A percentile compares a stretch with the other conserved stretches of the same genome.
phyloP scores from a whole-genome alignment of 1,140 invertebrate species.

The Drosophila cardini region DNA sequence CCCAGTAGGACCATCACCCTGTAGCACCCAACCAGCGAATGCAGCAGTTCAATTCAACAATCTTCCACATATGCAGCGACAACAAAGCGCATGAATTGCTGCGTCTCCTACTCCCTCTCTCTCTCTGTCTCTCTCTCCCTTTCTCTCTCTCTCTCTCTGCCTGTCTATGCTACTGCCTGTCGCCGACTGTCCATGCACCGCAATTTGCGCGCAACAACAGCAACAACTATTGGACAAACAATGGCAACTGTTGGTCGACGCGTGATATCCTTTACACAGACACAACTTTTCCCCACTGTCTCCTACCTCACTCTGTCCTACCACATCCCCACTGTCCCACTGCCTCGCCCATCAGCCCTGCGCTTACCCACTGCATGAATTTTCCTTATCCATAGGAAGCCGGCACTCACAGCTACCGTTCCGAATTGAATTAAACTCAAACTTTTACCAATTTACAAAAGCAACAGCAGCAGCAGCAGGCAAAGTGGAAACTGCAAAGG shows the following conservation, averaged over 20 bases:
- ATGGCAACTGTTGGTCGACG: constrained; percentile 48
- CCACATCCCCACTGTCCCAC: not conserved
- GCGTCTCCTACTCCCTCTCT: constrained; percentile 7
- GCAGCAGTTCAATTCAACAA: constrained; percentile 37
- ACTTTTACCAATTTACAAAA: constrained; percentile 84
- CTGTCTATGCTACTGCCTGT: constrained; percentile 13
- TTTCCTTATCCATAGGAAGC: constrained; percentile 76
- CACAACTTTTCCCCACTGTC: constrained; percentile 16
- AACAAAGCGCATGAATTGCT: constrained; percentile 72
- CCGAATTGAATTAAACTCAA: constrained; percentile 84
- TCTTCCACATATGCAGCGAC: constrained; percentile 54
- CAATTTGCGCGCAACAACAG: constrained; percentile 69
- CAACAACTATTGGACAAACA: constrained; percentile 19
- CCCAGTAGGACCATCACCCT: constrained; percentile 10
- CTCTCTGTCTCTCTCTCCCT: constrained; percentile 17
- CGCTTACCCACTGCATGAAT: not conserved
- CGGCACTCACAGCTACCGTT: constrained; percentile 82
- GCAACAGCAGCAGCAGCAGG: constrained; percentile 69
- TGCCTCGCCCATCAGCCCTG: constrained; percentile 7
- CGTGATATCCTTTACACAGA: constrained; percentile 78
- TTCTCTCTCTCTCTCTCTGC: not conserved
- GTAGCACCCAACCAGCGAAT: not conserved
- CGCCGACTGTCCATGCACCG: constrained; percentile 72
- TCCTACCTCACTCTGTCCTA: constrained; percentile 9
- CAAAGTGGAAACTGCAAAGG: constrained; percentile 26